Percentiles rank a stretch among this genome's conserved stretches.
Evolutionary conservation across 2,113 vertebrate genomes (phyloP).

Genomic region (Naja naja): DNA sequence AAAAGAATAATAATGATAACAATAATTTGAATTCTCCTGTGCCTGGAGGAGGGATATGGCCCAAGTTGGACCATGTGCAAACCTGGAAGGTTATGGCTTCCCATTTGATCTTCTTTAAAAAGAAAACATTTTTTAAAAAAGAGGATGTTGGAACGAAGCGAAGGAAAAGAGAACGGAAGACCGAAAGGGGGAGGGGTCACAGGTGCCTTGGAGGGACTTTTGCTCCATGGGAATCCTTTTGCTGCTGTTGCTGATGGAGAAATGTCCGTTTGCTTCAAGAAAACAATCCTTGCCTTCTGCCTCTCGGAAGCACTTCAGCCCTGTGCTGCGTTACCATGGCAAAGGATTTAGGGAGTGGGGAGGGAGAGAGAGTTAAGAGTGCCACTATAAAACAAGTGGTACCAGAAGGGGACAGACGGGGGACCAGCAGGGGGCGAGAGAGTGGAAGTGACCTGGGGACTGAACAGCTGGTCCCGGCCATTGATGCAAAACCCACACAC

Average conservation of each 20-base stretch:
- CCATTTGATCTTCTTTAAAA: background rate
- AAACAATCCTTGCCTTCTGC: background rate
- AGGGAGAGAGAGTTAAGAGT: background rate
- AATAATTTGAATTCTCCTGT: background rate
- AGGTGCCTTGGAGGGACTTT: background rate
- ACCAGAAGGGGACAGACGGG: constrained; percentile 2
- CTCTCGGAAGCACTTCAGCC: background rate
- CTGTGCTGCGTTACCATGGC: background rate
- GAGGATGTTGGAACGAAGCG: too few species aligned
- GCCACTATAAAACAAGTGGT: background rate
- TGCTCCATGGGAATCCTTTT: background rate
- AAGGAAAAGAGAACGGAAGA: background rate
- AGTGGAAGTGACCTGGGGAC: constrained; percentile 1
- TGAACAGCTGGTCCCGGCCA: constrained; percentile 14
- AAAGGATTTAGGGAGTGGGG: background rate
- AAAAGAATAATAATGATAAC: background rate
- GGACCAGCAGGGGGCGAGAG: background rate
- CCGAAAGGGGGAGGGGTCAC: background rate
- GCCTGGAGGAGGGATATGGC: background rate
- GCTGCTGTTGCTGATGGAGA: background rate
- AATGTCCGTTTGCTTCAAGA: background rate
- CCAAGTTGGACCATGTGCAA: background rate
- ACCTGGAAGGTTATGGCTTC: background rate
- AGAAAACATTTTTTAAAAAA: too few species aligned
- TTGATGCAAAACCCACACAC: too few species aligned